These are phyloP conservation scores for Sclerurus mexicanus DNA, from an alignment of 2,113 vertebrate genomes.

Conservation along the genomic window DNA sequence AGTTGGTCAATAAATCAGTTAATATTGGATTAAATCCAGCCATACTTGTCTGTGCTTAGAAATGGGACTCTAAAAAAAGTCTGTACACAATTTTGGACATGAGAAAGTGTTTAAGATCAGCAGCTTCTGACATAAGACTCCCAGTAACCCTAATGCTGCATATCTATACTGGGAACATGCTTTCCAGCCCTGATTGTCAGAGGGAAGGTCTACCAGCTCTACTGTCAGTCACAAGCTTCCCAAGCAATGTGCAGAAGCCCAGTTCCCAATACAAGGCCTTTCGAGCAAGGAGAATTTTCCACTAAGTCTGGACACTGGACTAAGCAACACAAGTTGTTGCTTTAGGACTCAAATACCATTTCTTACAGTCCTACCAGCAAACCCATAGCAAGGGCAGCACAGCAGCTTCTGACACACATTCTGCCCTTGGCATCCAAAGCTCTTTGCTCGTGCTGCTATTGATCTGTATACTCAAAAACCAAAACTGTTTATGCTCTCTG, in stretches of 20 bases:
- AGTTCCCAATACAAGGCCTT: background rate
- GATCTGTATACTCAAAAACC: background rate
- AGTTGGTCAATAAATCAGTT: background rate
- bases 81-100: background rate
- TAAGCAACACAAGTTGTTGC: background rate
- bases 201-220: background rate
- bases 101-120: background rate
- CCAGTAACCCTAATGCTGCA: background rate
- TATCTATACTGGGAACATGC: too few species aligned
- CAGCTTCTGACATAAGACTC: background rate
- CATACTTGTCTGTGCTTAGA: background rate
- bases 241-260: background rate
- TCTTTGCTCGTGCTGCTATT: background rate
- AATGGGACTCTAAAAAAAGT: background rate
- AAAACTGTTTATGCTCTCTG: background rate
- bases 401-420: background rate
- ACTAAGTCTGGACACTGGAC: rapidly evolving
- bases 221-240: background rate
- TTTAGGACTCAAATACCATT: background rate
- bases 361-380: background rate
- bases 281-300: background rate
- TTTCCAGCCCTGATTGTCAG: background rate
- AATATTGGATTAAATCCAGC: background rate
- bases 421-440: background rate
- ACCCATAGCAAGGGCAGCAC: background rate